Percentiles rank a stretch among this genome's conserved stretches.
phyloP scores from a whole-genome alignment of 1,140 invertebrate species.

The Idris sp. region DNA sequence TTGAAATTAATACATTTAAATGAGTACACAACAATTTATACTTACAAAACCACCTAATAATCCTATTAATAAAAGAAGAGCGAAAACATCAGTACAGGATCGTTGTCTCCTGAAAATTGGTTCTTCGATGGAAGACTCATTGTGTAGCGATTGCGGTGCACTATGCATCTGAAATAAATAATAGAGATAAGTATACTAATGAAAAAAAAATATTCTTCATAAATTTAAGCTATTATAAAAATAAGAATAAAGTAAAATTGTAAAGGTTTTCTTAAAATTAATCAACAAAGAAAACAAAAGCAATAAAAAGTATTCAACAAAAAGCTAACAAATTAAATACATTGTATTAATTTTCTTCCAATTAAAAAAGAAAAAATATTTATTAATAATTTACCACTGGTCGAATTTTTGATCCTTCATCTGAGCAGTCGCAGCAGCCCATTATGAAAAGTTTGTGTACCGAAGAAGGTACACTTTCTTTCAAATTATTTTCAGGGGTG shows the following conservation, averaged over 20 bases:
- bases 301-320: no score
- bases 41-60: constrained; percentile 81
- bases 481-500: background rate
- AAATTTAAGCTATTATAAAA: no score
- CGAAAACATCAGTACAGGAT: constrained; percentile 81
- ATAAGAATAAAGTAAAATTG: no score
- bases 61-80: constrained; percentile 78
- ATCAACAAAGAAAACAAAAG: no score
- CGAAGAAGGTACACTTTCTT: constrained; percentile 1
- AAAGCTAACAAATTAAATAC: no score
- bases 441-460: constrained; percentile 8
- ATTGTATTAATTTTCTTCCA: no score
- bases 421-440: constrained; percentile 28
- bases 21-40: no score
- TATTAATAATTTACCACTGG: constrained; percentile 12
- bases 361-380: no score
- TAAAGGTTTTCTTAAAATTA: no score
- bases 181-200: background rate
- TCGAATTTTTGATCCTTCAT: constrained; percentile 31
- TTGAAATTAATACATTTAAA: no score
- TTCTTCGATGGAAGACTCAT: constrained; percentile 40
- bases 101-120: constrained; percentile 69
- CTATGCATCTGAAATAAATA: constrained; percentile 14
- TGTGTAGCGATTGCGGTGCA: constrained; percentile 7
- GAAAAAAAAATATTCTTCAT: no score